Percentiles rank a stretch among this genome's conserved stretches.
These are phyloP conservation scores for Diabrotica balteata DNA, from an alignment of 2,888 invertebrate genomes.

Conservation along the genomic window DNA sequence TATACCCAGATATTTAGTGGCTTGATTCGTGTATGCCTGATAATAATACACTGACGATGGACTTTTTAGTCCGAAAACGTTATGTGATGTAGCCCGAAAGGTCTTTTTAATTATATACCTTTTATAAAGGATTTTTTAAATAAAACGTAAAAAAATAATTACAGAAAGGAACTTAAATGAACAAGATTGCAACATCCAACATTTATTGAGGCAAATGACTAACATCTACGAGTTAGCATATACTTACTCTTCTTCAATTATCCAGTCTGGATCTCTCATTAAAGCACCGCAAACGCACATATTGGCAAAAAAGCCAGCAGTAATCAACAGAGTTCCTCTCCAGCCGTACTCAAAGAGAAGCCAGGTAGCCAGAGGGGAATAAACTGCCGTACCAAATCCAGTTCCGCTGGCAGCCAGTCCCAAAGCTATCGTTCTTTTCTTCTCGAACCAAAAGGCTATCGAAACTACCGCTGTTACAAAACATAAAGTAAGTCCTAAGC, in stretches of 20 bases:
- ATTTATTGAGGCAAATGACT: no score
- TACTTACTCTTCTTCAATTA: slow-evolving; percentile 66
- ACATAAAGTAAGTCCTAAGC: slow-evolving; percentile 82
- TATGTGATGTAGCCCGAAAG: no score
- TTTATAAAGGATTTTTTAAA: background rate
- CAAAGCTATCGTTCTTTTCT: slow-evolving; percentile 83
- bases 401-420: slow-evolving; percentile 89
- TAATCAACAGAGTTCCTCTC: slow-evolving; percentile 80
- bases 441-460: slow-evolving; percentile 93
- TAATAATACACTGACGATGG: no score
- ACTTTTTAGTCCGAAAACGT: no score
- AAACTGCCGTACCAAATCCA: slow-evolving; percentile 87
- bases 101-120: no score
- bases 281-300: slow-evolving; percentile 86
- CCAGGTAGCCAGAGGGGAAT: slow-evolving; percentile 84
- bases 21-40: no score
- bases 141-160: background rate
- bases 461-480: slow-evolving; percentile 93
- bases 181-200: no score
- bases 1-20: no score
- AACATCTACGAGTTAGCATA: background rate
- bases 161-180: background rate
- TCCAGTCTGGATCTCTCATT: slow-evolving; percentile 90
- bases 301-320: slow-evolving; percentile 86
- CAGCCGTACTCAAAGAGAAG: slow-evolving; percentile 81